phyloP scores from a whole-genome alignment of 2,113 vertebrate genomes.

The Aleadryas rufinucha region DNA sequence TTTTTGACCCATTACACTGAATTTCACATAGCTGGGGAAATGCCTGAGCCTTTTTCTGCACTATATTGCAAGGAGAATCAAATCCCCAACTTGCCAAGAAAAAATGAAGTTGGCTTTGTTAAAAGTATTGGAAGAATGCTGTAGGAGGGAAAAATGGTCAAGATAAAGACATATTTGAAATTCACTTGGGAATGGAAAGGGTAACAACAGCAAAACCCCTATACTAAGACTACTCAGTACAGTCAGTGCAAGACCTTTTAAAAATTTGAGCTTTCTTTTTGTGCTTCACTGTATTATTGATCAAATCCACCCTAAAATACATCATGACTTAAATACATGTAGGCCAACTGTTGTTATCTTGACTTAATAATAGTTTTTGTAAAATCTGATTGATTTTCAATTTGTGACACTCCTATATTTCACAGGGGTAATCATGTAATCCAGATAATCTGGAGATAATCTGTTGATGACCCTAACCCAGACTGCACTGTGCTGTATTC shows the following conservation, averaged over 20 bases:
- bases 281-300: neutral
- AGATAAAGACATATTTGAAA: constrained; percentile 54
- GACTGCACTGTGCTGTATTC: neutral
- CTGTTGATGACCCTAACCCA: neutral
- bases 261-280: neutral
- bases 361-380: neutral
- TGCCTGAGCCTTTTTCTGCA: neutral
- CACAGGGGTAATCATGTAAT: constrained; percentile 3
- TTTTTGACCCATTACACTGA: neutral
- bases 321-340: neutral
- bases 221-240: neutral
- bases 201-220: neutral
- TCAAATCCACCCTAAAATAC: neutral
- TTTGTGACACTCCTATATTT: constrained; percentile 38
- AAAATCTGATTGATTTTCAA: constrained; percentile 36
- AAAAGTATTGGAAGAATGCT: constrained; percentile 19
- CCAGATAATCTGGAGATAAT: constrained; percentile 25
- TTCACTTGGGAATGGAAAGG: neutral
- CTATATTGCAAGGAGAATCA: neutral
- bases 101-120: constrained; percentile 11
- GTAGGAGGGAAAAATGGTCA: neutral
- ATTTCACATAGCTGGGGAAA: neutral
- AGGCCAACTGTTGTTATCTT: neutral
- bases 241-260: neutral
- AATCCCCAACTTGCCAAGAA: neutral